Conservation (phyloP, 2,797 vertebrate species). For the Siniperca undulata region DNA sequence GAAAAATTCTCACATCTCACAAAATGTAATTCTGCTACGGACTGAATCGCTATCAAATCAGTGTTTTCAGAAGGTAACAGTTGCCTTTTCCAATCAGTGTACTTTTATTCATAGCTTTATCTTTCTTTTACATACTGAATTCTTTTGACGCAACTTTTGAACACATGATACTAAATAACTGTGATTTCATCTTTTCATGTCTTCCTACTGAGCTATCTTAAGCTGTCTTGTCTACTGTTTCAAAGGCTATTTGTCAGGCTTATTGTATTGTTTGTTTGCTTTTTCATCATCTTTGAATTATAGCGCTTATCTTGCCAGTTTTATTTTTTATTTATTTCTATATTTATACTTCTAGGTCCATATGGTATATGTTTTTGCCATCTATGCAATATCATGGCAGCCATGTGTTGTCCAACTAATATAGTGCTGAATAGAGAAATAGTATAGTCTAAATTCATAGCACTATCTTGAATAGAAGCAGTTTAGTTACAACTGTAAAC, state of each 20-base stretch:
- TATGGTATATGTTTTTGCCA: constrained; percentile 12
- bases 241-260: constrained; percentile 42
- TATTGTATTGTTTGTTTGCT: constrained; percentile 48
- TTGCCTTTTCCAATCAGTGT: constrained; percentile 23
- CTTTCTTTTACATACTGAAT: constrained; percentile 2
- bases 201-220: constrained; percentile 17
- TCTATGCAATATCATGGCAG: background rate
- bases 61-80: background rate
- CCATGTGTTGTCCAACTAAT: background rate
- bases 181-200: constrained; percentile 48
- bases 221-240: constrained; percentile 25
- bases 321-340: constrained; percentile 28
- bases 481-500: background rate
- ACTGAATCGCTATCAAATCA: constrained; percentile 27
- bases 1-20: constrained; percentile 1
- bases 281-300: constrained; percentile 53
- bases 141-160: constrained; percentile 42
- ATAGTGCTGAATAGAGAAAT: background rate
- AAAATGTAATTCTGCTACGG: background rate
- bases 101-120: constrained; percentile 27
- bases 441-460: background rate
- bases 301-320: constrained; percentile 31
- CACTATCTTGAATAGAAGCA: background rate
- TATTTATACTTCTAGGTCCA: constrained; percentile 19
- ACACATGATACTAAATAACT: constrained; percentile 23